Conservation (phyloP, 2,888 invertebrate species). For the Antheraea yamamai region DNA sequence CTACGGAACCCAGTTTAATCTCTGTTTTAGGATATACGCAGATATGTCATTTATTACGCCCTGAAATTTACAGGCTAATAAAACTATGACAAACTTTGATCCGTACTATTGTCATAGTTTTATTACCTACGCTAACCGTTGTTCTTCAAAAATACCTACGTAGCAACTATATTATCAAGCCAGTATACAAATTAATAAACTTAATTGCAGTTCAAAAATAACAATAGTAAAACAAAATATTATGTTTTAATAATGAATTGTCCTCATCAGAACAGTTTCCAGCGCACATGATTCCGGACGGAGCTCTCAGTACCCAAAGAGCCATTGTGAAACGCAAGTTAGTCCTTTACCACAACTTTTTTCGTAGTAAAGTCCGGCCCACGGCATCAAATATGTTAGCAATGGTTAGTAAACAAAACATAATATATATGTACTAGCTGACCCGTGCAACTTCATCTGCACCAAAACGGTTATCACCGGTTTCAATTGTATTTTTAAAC, state of each 20-base stretch:
- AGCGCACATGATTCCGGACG: slow-evolving; percentile 61
- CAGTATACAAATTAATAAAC: neutral
- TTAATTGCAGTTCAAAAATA: neutral
- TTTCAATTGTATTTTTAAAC: too few relatives aligned
- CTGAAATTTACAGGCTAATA: too few relatives aligned
- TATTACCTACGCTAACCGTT: too few relatives aligned
- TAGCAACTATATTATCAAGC: too few relatives aligned
- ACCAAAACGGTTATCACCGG: too few relatives aligned
- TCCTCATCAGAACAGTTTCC: slow-evolving; percentile 64
- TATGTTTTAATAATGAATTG: slow-evolving; percentile 6
- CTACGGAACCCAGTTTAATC: too few relatives aligned
- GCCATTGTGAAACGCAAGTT: slow-evolving; percentile 86
- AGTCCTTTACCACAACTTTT: slow-evolving; percentile 89
- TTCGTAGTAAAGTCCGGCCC: slow-evolving; percentile 88
- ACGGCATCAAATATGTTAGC: slow-evolving; percentile 90
- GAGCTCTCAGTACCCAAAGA: slow-evolving; percentile 80
- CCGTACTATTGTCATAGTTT: too few relatives aligned
- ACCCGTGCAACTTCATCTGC: too few relatives aligned
- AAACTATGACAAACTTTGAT: too few relatives aligned
- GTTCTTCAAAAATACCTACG: too few relatives aligned
- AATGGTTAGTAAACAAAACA: slow-evolving; percentile 82
- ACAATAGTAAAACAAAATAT: neutral
- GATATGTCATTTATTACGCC: too few relatives aligned
- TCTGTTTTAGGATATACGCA: too few relatives aligned
- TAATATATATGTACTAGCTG: neutral